phyloP scores from a whole-genome alignment of 2,113 vertebrate genomes.

The Prunella fulvescens region DNA sequence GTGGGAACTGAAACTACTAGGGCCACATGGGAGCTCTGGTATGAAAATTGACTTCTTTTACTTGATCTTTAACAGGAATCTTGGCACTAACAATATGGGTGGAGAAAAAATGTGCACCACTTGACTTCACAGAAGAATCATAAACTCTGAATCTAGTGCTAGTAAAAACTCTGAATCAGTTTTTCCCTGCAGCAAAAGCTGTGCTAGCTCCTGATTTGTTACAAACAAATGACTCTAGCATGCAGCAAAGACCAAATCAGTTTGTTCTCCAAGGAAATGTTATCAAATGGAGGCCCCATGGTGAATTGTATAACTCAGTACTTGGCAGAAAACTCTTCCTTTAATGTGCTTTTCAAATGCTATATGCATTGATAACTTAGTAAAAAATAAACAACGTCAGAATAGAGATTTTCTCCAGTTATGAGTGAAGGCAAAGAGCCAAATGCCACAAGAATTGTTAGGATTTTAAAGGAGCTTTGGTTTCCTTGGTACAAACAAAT shows the following conservation, averaged over 20 bases:
- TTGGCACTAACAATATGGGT: slow-evolving; percentile 10
- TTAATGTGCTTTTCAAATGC: neutral
- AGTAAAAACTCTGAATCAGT: neutral
- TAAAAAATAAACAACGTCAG: neutral
- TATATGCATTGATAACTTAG: neutral
- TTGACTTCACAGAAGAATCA: neutral
- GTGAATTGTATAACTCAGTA: neutral
- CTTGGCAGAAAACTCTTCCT: neutral
- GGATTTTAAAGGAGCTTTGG: neutral
- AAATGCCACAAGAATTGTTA: neutral
- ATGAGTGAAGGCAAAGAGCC: neutral
- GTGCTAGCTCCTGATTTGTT: neutral
- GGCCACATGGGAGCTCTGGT: slow-evolving; percentile 37
- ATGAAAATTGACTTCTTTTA: slow-evolving; percentile 27
- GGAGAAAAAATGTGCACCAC: slow-evolving; percentile 1
- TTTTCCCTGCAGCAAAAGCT: neutral
- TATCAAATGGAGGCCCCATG: neutral
- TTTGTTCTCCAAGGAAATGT: neutral
- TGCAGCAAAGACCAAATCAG: neutral
- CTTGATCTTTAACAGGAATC: slow-evolving; percentile 31
- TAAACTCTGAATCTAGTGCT: neutral
- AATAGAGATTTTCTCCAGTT: neutral
- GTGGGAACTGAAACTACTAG: slow-evolving; percentile 44
- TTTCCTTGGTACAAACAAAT: neutral
- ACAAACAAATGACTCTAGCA: neutral